These are phyloP conservation scores for Anhinga rufa DNA, from an alignment of 2,113 vertebrate genomes.

Conservation along the genomic window DNA sequence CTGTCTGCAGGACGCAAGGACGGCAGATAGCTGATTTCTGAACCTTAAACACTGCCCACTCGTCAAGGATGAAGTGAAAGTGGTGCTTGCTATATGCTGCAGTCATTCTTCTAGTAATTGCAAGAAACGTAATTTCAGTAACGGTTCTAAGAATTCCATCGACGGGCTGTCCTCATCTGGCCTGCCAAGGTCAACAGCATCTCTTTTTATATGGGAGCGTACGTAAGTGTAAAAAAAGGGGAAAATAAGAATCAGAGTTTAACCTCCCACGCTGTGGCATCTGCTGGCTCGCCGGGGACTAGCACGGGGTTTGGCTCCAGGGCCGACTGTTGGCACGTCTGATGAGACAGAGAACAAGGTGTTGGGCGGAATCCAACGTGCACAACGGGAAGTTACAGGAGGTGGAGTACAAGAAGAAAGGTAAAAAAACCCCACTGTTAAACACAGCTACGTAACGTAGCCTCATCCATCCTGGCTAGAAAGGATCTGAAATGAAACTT, in stretches of 20 bases:
- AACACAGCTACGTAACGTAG: not conserved
- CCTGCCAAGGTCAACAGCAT: conserved; percentile 38
- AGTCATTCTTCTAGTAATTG: not conserved
- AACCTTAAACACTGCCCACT: not conserved
- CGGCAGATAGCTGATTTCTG: not conserved
- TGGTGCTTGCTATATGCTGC: not conserved
- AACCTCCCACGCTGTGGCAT: conserved; percentile 23
- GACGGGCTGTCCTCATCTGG: not conserved
- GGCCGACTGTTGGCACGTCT: not conserved
- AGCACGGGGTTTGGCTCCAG: not conserved
- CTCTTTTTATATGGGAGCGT: not conserved
- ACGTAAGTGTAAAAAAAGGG: not conserved
- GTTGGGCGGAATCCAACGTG: not conserved
- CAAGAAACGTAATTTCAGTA: not conserved
- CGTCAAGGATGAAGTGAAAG: not conserved
- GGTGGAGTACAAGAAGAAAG: not conserved
- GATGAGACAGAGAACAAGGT: not conserved
- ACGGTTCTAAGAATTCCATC: not conserved
- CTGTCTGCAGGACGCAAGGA: too few species aligned
- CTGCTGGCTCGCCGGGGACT: not conserved
- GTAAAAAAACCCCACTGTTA: not conserved
- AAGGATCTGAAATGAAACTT: not conserved
- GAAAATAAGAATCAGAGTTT: not conserved
- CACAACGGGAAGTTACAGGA: not conserved
- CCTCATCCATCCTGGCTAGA: not conserved